Evolutionary conservation across 1,140 invertebrate species (phyloP).

Genomic region (Papilio helenus): DNA sequence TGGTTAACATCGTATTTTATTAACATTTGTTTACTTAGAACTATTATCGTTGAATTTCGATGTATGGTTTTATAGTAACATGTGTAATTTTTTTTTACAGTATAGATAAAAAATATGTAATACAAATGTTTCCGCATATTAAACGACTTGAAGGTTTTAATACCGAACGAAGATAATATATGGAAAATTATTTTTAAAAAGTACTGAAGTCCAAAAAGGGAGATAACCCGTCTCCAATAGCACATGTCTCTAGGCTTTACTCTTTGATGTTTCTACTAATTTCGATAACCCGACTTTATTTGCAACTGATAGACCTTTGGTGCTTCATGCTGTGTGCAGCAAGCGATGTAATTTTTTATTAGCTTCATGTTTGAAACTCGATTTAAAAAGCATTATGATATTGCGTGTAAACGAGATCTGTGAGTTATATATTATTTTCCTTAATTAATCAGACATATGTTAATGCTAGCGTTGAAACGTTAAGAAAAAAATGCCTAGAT

Average conservation of each 20-base stretch:
- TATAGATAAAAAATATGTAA: too few relatives aligned
- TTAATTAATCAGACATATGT: not conserved
- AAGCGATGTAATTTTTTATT: too few relatives aligned
- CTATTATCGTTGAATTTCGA: not conserved
- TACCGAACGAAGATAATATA: too few relatives aligned
- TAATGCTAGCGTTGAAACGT: not conserved
- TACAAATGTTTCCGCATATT: too few relatives aligned
- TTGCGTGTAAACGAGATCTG: not conserved
- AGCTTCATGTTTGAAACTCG: not conserved
- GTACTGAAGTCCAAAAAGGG: not conserved
- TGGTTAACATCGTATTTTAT: conserved; percentile 5
- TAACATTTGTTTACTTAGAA: conserved; percentile 24
- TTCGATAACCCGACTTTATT: too few relatives aligned
- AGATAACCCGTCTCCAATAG: too few relatives aligned
- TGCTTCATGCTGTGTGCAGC: too few relatives aligned
- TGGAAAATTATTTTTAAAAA: too few relatives aligned
- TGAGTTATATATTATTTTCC: conserved; percentile 7
- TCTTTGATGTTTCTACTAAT: too few relatives aligned
- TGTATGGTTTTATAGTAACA: not conserved
- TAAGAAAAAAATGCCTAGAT: not conserved
- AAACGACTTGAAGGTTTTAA: too few relatives aligned
- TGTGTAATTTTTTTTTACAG: not conserved
- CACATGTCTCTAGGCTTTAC: too few relatives aligned
- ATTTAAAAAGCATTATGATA: not conserved
- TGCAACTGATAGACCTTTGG: too few relatives aligned